phyloP scores from a whole-genome alignment of 1,140 invertebrate species.

The Cotesia typhae region DNA sequence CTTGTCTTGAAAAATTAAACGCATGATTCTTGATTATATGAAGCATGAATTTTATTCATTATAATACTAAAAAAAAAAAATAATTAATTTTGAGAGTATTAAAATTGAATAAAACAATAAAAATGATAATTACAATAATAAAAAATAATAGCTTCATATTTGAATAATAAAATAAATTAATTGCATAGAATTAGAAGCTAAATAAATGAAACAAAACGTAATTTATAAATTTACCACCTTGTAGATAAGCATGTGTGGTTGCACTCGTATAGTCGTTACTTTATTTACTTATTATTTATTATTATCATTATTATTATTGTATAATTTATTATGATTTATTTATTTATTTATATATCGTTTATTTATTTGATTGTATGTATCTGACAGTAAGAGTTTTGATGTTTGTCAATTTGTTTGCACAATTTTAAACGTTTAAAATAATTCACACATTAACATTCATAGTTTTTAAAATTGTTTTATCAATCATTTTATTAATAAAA shows the following conservation, averaged over 20 bases:
- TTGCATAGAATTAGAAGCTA: conserved; percentile 43
- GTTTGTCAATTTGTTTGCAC: conserved; percentile 65
- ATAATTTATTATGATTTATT: no score
- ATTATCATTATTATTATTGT: no score
- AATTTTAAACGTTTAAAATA: conserved; percentile 50
- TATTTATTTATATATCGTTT: neutral
- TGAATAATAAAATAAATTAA: conserved; percentile 36
- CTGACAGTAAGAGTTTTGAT: conserved; percentile 67
- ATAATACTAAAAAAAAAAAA: conserved; percentile 2
- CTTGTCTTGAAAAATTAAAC: conserved; percentile 29
- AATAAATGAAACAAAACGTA: conserved; percentile 44
- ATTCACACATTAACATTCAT: conserved; percentile 39
- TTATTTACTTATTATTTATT: conserved; percentile 4
- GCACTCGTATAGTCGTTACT: conserved; percentile 53
- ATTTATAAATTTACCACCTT: conserved; percentile 47
- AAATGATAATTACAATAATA: neutral
- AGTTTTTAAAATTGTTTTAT: conserved; percentile 6
- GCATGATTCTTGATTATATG: conserved; percentile 34
- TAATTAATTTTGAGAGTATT: neutral
- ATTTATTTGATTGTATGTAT: conserved; percentile 58
- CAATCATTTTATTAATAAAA: neutral
- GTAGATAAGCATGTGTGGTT: conserved; percentile 59
- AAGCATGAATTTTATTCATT: conserved; percentile 14
- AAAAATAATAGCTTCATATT: conserved; percentile 16
- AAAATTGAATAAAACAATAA: neutral